Conservation (phyloP, 2,797 vertebrate species). For the Xenops minutus region DNA sequence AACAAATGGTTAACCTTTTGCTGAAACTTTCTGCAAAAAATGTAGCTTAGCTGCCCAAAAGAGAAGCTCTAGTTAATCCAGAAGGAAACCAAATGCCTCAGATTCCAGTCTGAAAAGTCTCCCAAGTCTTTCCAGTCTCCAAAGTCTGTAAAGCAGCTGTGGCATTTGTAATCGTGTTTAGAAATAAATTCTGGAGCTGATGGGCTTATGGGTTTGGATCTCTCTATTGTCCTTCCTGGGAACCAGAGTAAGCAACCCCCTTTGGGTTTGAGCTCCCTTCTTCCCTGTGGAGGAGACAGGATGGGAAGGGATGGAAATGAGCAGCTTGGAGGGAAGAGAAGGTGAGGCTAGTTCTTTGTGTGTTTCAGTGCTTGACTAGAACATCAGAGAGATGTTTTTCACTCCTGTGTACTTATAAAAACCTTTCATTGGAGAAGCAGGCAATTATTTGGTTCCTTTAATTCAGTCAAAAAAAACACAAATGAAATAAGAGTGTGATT, state of each 20-base stretch:
- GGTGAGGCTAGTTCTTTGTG: neutral
- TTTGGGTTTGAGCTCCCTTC: neutral
- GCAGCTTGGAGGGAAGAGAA: neutral
- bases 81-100: neutral
- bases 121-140: neutral
- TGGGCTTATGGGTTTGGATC: neutral
- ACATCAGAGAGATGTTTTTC: neutral
- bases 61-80: neutral
- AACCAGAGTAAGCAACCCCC: neutral
- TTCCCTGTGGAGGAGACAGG: neutral
- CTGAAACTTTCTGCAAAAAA: neutral
- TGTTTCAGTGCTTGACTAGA: neutral
- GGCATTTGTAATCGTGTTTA: neutral
- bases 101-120: neutral
- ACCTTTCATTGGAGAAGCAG: neutral
- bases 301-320: neutral
- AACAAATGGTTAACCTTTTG: neutral
- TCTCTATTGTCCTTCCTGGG: neutral
- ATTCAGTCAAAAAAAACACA: neutral
- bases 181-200: neutral
- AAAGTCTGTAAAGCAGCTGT: fast-evolving
- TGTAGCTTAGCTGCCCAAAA: neutral
- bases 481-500: neutral
- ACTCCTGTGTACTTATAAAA: neutral
- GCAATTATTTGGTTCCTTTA: neutral